Conservation (phyloP, 2,888 invertebrate species). For the Ochropleura plecta region DNA sequence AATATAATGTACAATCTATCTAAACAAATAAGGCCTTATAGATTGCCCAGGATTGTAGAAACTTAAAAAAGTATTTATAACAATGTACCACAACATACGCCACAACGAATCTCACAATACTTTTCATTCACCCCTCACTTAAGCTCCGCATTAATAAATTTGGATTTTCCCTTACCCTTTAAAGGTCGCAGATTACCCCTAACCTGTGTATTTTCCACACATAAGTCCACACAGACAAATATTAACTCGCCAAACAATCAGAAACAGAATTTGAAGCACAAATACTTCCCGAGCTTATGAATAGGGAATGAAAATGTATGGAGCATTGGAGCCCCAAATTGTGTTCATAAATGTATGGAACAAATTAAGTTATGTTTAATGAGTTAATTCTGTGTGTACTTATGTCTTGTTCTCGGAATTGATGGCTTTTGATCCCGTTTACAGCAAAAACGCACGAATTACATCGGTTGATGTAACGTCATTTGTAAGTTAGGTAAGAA, state of each 20-base stretch:
- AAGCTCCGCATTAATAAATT: constrained; percentile 7
- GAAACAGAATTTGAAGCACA: constrained; percentile 21
- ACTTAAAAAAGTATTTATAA: neutral
- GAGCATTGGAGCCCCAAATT: constrained; percentile 21
- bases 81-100: too few relatives aligned
- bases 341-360: constrained; percentile 8
- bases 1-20: neutral
- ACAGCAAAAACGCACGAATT: constrained; percentile 1
- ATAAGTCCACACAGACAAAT: constrained; percentile 30
- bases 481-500: constrained; percentile 22
- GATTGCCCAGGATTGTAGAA: neutral
- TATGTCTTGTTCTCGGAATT: constrained; percentile 9
- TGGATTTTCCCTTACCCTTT: constrained; percentile 7
- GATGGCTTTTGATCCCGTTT: constrained; percentile 23
- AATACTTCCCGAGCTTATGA: constrained; percentile 17
- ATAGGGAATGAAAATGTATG: constrained; percentile 17
- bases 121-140: neutral
- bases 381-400: constrained; percentile 10
- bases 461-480: constrained; percentile 19
- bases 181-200: constrained; percentile 11
- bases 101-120: neutral
- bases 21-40: too few relatives aligned
- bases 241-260: constrained; percentile 42
- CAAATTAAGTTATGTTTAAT: constrained; percentile 35
- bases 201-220: constrained; percentile 17